Evolutionary conservation across 2,113 vertebrate species (phyloP), one percentile per base, ranked within the genome.

Genomic region (Lucifuga dentata): DNA sequence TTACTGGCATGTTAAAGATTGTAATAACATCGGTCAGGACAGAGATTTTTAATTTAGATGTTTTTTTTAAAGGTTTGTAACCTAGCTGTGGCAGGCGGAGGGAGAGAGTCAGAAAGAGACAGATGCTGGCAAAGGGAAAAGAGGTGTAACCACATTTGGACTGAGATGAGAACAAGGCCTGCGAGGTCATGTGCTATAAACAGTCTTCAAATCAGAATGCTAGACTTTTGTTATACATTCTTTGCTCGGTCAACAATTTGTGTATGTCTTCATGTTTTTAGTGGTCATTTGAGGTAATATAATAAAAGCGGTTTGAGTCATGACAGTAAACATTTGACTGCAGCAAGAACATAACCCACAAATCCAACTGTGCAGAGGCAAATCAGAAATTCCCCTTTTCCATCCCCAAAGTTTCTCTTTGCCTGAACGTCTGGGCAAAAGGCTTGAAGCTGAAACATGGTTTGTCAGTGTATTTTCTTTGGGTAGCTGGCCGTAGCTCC

Each of bases 1-100:
- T 90, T 91, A 86, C 85, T 86, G 87, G 81, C 84, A 90, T 74
- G 86, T 91, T 89, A 87, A 80, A 82, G 81, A 88, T 87, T 82
- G 85, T 86, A 88, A 90, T 86, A 89, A 90, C 85, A 89, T 82
- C 38, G 86, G 86, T 86, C 88, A 84, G 83, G 63, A 71, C 79
- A 86, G 73, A 73, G 86, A 88, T 85, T 87, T 85, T 80, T 88
- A 84, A 87, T 88, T 89, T 84, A 76, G 70, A 75, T 82, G 83
- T 19, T 33, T 84, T 86, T 83, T 67, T 73, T 64, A 64, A 81
- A 69, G 63, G 81, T 78, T 86, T 78, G 66, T 36, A 68, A 40
- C 45, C 74, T 76, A 86, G 86, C 84, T 89, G 89, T 67, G 80
- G 44, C 11, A 48, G 76, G 49, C 45, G 70, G 67, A 48, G 48